These are phyloP conservation scores for Salvelinus fontinalis DNA, from an alignment of 2,113 vertebrate species.

Conservation along the genomic window DNA sequence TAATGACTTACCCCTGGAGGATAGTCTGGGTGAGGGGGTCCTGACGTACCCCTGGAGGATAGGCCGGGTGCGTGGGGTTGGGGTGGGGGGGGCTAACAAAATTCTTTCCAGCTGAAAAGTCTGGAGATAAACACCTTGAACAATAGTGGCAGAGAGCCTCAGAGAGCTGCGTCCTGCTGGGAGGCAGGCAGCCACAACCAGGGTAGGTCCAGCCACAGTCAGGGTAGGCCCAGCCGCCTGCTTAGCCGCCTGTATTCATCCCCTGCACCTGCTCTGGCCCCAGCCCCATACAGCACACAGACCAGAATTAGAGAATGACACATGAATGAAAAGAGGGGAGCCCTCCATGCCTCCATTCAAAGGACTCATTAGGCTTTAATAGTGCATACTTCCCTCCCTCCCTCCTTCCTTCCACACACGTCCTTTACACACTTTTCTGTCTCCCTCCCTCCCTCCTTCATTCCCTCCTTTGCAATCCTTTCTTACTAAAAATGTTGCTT, in stretches of 20 bases:
- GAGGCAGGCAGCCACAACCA: slow-evolving; percentile 6
- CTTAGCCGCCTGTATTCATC: no score
- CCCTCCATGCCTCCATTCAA: neutral
- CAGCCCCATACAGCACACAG: no score
- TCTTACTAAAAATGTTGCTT: neutral
- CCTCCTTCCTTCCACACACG: neutral
- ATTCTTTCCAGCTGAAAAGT: slow-evolving; percentile 3
- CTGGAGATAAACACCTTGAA: slow-evolving; percentile 11
- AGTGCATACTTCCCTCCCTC: neutral
- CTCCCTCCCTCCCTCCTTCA: neutral
- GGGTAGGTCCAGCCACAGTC: neutral
- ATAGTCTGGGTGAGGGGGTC: no score
- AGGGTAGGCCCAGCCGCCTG: no score
- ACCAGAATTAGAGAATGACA: neutral
- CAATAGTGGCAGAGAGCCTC: slow-evolving; percentile 4
- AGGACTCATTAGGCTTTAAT: slow-evolving; percentile 16
- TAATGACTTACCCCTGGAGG: no score
- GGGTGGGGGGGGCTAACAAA: neutral
- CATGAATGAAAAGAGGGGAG: neutral
- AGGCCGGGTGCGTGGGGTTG: no score
- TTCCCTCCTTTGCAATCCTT: neutral
- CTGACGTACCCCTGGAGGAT: no score
- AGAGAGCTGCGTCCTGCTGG: neutral
- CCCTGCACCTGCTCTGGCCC: slow-evolving; percentile 7
- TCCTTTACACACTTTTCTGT: neutral